These are phyloP conservation scores for Gymnorhina tibicen DNA, from an alignment of 2,113 vertebrate genomes.

Conservation along the genomic window DNA sequence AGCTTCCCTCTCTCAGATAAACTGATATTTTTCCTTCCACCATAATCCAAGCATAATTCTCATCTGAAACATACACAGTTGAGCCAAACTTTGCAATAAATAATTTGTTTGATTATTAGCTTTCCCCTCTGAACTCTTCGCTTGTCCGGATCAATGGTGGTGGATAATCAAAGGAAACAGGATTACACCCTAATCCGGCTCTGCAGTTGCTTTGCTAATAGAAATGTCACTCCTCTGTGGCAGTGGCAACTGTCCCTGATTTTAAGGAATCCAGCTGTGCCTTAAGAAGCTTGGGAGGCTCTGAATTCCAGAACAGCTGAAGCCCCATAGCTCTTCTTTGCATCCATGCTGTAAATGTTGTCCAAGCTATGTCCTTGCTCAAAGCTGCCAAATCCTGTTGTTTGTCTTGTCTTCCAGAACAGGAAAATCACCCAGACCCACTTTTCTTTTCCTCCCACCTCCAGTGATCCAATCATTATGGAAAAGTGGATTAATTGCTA, in stretches of 20 bases:
- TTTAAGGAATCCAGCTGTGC: not conserved
- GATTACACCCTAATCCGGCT: not conserved
- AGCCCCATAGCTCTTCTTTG: not conserved
- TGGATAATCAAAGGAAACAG: not conserved
- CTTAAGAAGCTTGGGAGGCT: not conserved
- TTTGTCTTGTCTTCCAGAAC: not conserved
- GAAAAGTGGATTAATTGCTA: not conserved
- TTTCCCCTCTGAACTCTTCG: not conserved
- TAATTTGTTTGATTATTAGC: not conserved
- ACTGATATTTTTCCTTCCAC: not conserved
- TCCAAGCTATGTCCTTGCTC: not conserved
- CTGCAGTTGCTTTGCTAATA: not conserved
- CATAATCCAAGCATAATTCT: not conserved
- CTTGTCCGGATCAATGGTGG: not conserved
- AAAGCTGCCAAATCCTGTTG: not conserved
- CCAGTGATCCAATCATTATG: not conserved
- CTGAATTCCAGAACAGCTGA: not conserved
- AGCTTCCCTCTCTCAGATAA: not conserved
- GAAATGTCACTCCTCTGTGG: not conserved
- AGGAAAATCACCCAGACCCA: not conserved
- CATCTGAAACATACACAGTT: not conserved
- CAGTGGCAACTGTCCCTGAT: not conserved
- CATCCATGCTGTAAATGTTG: not conserved
- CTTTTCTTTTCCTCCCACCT: not conserved
- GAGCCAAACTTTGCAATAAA: not conserved